A percentile compares a stretch with the other conserved stretches of the same genome.
These are phyloP conservation scores for Tachina lurida DNA, from an alignment of 2,888 invertebrate species.

Conservation along the genomic window DNA sequence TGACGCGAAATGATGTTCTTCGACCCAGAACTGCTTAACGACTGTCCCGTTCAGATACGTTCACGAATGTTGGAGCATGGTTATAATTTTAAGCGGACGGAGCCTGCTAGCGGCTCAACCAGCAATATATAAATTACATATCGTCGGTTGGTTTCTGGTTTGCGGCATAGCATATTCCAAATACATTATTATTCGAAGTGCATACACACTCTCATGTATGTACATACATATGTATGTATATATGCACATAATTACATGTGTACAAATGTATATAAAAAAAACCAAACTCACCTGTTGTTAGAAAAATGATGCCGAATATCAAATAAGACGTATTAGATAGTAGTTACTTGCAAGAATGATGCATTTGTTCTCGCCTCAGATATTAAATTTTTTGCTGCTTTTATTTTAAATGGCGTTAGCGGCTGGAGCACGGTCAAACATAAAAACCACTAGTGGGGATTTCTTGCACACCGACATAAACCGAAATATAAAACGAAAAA, in stretches of 20 bases:
- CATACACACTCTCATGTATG: background rate
- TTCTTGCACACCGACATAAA: slow-evolving; percentile 20
- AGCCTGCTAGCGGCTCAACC: too few relatives aligned
- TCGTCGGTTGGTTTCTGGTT: too few relatives aligned
- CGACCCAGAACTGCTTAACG: too few relatives aligned
- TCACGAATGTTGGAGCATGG: too few relatives aligned
- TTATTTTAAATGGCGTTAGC: slow-evolving; percentile 31
- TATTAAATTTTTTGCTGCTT: slow-evolving; percentile 7
- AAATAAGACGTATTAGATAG: slow-evolving; percentile 25
- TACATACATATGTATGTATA: slow-evolving; percentile 9
- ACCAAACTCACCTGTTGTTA: slow-evolving; percentile 60
- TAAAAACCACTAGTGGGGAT: slow-evolving; percentile 26
- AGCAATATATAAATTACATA: too few relatives aligned
- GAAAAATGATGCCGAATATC: slow-evolving; percentile 1
- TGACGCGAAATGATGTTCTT: too few relatives aligned
- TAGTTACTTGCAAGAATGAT: slow-evolving; percentile 14
- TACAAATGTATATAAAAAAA: slow-evolving; percentile 15
- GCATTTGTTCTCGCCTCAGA: background rate
- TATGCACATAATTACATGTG: too few relatives aligned
- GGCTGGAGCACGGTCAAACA: slow-evolving; percentile 56
- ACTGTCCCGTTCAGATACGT: too few relatives aligned
- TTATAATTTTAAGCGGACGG: too few relatives aligned
- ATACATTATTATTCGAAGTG: background rate
- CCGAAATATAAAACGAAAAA: slow-evolving; percentile 20
- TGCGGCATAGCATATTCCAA: too few relatives aligned